Evolutionary conservation across 2,797 vertebrate genomes (phyloP).

Genomic region (Hemibagrus guttatus): DNA sequence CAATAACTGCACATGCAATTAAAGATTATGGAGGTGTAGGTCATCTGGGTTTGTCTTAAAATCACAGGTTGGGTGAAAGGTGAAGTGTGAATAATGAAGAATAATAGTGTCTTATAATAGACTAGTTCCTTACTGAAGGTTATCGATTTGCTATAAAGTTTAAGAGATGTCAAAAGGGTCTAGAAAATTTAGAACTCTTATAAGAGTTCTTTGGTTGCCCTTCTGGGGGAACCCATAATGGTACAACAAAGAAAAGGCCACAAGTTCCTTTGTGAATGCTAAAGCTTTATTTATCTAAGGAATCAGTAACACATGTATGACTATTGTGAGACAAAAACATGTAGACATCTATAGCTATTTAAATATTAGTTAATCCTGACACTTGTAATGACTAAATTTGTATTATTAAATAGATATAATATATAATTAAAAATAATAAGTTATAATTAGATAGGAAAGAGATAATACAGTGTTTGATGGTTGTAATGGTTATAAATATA

Average conservation of each 20-base stretch:
- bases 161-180: not conserved
- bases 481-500: too few species aligned
- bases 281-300: not conserved
- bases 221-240: not conserved
- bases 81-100: slow-evolving; percentile 36
- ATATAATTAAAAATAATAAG: too few species aligned
- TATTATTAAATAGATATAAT: too few species aligned
- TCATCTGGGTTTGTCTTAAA: slow-evolving; percentile 35
- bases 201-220: not conserved
- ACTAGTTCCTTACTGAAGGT: slow-evolving; percentile 16
- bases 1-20: slow-evolving; percentile 73
- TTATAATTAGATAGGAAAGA: too few species aligned
- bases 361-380: not conserved
- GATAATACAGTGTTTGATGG: too few species aligned
- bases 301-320: not conserved
- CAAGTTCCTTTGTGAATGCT: not conserved
- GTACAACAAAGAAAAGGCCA: not conserved
- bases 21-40: slow-evolving; percentile 70
- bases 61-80: slow-evolving; percentile 43
- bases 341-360: not conserved
- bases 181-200: not conserved
- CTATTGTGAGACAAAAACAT: not conserved
- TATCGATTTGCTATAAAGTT: not conserved
- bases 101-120: slow-evolving; percentile 4
- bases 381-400: too few species aligned